Evolutionary conservation across 2,113 vertebrate species (phyloP).

Genomic region (Clarias batrachus): DNA sequence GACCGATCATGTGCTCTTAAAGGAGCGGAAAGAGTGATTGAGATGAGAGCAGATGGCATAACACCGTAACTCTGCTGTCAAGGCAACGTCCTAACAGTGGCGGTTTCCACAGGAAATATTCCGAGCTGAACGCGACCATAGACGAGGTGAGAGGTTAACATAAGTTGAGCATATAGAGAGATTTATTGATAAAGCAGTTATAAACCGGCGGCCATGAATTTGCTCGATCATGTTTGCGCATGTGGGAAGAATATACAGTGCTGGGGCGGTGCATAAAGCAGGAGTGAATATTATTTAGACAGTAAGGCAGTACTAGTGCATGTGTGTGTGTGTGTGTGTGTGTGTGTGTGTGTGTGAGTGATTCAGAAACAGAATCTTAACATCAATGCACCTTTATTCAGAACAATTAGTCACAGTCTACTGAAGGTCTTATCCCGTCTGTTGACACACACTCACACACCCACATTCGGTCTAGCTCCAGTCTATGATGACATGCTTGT

Average conservation of each 20-base stretch:
- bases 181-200: not conserved
- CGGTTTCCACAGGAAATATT: slow-evolving; percentile 30
- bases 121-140: not conserved
- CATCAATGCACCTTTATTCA: slow-evolving; percentile 32
- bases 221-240: not conserved
- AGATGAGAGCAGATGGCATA: slow-evolving; percentile 26
- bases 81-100: slow-evolving; percentile 38
- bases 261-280: not conserved
- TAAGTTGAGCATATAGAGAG: not conserved
- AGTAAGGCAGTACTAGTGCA: too few species aligned
- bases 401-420: slow-evolving; percentile 47
- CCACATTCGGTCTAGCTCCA: not conserved
- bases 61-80: slow-evolving; percentile 35
- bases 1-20: slow-evolving; percentile 13
- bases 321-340: slow-evolving; percentile 16
- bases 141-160: not conserved
- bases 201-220: not conserved
- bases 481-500: slow-evolving; percentile 2
- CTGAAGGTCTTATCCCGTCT: slow-evolving; percentile 12
- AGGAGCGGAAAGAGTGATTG: not conserved
- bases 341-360: slow-evolving; percentile 17
- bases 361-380: slow-evolving; percentile 27
- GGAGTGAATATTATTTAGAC: not conserved
- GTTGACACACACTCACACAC: slow-evolving; percentile 15
- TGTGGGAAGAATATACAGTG: not conserved